Percentiles rank a stretch among this genome's conserved stretches.
These are phyloP conservation scores for Pseudorectes ferrugineus DNA, from an alignment of 2,113 vertebrate genomes.

Conservation along the genomic window DNA sequence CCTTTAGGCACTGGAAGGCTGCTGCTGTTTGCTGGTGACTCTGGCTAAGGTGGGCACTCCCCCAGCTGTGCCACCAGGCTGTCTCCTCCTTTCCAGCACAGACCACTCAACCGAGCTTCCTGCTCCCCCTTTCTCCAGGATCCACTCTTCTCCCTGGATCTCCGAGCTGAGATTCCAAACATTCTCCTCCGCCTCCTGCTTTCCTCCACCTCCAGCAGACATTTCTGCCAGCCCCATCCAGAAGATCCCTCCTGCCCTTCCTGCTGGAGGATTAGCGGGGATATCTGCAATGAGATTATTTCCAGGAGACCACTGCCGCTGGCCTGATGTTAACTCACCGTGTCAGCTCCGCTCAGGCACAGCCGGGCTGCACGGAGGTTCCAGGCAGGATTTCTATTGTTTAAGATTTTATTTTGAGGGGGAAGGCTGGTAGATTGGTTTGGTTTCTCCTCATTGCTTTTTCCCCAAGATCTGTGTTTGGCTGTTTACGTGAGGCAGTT, in stretches of 20 bases:
- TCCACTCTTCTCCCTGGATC: no score
- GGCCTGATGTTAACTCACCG: background rate
- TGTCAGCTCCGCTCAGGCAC: background rate
- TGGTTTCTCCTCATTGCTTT: background rate
- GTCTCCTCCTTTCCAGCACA: background rate
- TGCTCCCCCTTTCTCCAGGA: background rate
- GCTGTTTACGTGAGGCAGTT: background rate
- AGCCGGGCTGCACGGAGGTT: background rate
- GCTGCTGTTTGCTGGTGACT: background rate
- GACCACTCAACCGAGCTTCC: background rate
- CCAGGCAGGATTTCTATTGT: background rate
- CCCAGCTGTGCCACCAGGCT: background rate
- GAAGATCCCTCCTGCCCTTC: background rate
- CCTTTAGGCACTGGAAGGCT: background rate
- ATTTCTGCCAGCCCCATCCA: background rate
- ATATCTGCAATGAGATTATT: background rate
- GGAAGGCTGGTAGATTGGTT: background rate
- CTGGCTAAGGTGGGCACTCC: no score
- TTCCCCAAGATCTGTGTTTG: background rate
- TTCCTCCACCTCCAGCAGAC: background rate
- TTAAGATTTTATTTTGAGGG: background rate
- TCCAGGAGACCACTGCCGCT: background rate
- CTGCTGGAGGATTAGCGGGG: background rate
- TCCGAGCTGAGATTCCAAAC: rapidly evolving
- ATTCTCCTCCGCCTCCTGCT: background rate